Evolutionary conservation across 1,140 invertebrate genomes (phyloP).

Genomic region (Bombus haemorrhoidalis): DNA sequence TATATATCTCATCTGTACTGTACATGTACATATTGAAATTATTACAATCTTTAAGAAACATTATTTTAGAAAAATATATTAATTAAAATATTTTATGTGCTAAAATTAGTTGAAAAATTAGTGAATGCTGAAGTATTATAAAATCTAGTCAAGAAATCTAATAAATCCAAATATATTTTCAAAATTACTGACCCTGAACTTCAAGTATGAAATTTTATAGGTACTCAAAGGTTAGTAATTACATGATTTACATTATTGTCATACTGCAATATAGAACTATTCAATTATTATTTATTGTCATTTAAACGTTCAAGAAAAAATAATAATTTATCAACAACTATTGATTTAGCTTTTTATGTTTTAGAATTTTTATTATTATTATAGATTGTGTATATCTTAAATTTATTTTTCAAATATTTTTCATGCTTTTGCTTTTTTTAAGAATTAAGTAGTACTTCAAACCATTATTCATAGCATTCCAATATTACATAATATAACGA

Average conservation of each 20-base stretch:
- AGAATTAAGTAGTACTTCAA: slow-evolving; percentile 41
- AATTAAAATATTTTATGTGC: neutral
- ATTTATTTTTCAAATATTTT: slow-evolving; percentile 13
- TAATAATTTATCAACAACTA: slow-evolving; percentile 28
- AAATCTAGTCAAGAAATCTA: slow-evolving; percentile 15
- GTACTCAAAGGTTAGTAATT: slow-evolving; percentile 48
- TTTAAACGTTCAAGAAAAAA: slow-evolving; percentile 12
- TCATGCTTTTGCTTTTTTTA: neutral
- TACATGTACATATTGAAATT: slow-evolving; percentile 20
- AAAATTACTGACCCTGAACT: slow-evolving; percentile 47
- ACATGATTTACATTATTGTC: slow-evolving; percentile 34
- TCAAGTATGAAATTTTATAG: slow-evolving; percentile 52
- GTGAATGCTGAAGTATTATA: slow-evolving; percentile 14
- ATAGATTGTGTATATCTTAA: neutral
- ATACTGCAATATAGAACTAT: slow-evolving; percentile 25
- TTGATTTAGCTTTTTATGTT: slow-evolving; percentile 19
- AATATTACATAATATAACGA: slow-evolving; percentile 31
- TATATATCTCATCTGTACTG: slow-evolving; percentile 38
- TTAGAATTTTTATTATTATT: neutral
- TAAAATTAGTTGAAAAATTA: neutral
- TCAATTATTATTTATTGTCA: slow-evolving; percentile 20
- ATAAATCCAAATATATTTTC: slow-evolving; percentile 50
- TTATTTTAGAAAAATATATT: neutral
- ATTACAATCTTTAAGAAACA: neutral
- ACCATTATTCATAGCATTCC: slow-evolving; percentile 24